These are phyloP conservation scores for Hozukius guyotensis DNA, from an alignment of 2,797 vertebrate species.

Conservation along the genomic window DNA sequence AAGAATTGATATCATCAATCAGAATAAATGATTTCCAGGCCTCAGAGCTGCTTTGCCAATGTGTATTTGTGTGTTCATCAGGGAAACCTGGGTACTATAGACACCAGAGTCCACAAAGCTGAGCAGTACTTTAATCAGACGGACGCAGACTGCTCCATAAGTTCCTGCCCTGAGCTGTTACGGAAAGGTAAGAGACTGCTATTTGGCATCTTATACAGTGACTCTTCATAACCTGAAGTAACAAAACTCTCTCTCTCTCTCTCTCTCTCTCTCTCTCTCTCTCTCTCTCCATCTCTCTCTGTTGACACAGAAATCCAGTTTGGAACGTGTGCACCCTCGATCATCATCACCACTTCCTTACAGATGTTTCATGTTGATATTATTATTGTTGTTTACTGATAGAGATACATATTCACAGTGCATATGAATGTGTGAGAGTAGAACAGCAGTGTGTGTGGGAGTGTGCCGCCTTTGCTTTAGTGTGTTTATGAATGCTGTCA, in stretches of 20 bases:
- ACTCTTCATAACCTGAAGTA: background rate
- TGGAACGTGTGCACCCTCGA: background rate
- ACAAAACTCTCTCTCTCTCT: background rate
- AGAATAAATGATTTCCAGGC: background rate
- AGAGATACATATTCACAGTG: background rate
- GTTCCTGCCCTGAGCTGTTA: conserved; percentile 91
- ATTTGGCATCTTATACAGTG: background rate
- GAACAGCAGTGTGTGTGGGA: background rate
- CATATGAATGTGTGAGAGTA: background rate
- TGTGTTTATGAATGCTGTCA: background rate
- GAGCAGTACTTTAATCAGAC: conserved; percentile 91
- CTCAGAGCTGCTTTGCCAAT: background rate
- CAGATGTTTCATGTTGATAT: background rate
- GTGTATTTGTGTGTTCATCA: conserved; percentile 52
- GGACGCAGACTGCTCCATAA: conserved; percentile 90
- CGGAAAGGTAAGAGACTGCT: conserved; percentile 84
- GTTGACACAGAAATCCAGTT: conserved; percentile 24
- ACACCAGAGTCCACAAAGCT: conserved; percentile 83
- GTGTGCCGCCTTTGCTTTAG: background rate
- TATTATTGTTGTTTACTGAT: background rate
- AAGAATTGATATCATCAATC: background rate
- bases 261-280: background rate
- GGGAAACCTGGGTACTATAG: conserved; percentile 80
- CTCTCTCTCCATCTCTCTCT: background rate
- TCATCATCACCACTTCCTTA: background rate